Evolutionary conservation across 2,888 invertebrate genomes (phyloP), one percentile per base, ranked within the genome.

Genomic region (Nematopogon swammerdamellus): DNA sequence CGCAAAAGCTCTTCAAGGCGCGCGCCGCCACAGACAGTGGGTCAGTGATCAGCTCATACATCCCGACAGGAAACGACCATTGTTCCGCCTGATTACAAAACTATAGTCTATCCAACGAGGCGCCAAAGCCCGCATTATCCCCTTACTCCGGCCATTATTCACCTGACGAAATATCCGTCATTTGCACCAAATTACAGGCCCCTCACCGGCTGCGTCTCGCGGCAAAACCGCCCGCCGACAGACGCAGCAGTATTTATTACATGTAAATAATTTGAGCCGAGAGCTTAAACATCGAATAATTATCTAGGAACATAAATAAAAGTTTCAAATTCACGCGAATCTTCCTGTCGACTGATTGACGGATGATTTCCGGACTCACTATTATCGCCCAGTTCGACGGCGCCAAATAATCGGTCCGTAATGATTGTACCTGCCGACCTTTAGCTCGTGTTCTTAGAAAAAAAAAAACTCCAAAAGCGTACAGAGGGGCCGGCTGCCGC

Each of bases 321-420:
- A 14, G 36, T 8, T 36, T 3, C 36, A 14, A 36, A 36, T 36
- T 6, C 36, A 36, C 36, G 36, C 63, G 64, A 65, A 65, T 67
- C 62, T 60, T 50, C 53, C 51, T 58, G 63, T 64, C 65, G 63
- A 63, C 60, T 47, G 54, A 64, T 64, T 68, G 68, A 68, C 58
- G 61, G 58, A 68, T 63, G 60, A 57, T 56, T 48, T 29, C 44
- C 48, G 44, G 44, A 44, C 18, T 44, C 36, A 36, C 36, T 8
- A 14, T 14, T 14, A 36, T 36, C n/a, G 36, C 11, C 11, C 36
- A 14, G 3, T 36, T 14, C 36, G 36, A 14, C 36, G 36, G 36
- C 36, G 36, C 36, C 36, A 36, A 36, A 36, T 36, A 36, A 36
- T 36, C 36, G 25, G 25, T 8, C 25, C 4, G 25, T 25, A 25